Base-by-base conservation (phyloP, 1,140 invertebrate genomes). In the Caerostris extrusa region DNA sequence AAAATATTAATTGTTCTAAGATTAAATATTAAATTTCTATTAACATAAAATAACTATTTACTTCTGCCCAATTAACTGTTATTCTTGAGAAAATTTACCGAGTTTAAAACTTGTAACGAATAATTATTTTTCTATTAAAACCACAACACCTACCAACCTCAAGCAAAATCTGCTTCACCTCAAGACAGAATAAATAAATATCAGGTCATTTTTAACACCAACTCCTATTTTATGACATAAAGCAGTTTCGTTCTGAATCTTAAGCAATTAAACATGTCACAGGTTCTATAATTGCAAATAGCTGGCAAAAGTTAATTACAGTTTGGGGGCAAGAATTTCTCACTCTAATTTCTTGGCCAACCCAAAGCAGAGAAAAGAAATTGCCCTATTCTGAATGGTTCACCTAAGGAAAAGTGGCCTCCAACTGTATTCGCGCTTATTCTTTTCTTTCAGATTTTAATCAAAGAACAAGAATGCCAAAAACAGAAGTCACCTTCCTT, bases 221-320 rank as follows among this genome's bases (percentile, higher is more conserved):
- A 3, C 61, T 67, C 17, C 77, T 5, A 5, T 82, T 53, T 50
- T 53, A 53, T 82, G 34, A 50, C 77, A 82, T 55, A 5, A 10
- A 50, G 50, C 83, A 34, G n/a, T 61, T 58, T 12, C 7, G 34
- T 50, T 88, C 58, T 88, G 19, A 64, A 61, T 50, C 19, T 55
- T 60, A 67, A 58, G 86, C 61, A 58, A 67, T 67, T 88, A 88
- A 88, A 88, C 14, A 14, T 17, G 60, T 58, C 86, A 55, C 64
- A 17, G 57, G 64, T 90, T 77, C 88, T 71, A 55, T 90, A 90
- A 90, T 90, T 90, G 56, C 88, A 56, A 58, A 90, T 55, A 61
- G n/a, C 53, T 10, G 50, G 14, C 64, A 90, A 90, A 90, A 90
- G 88, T 90, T 90, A 90, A 90, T 90, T 90, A 71, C 67, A 17